Evolutionary conservation across 1,140 invertebrate genomes (phyloP).

Genomic region (Drosophila murphyi): DNA sequence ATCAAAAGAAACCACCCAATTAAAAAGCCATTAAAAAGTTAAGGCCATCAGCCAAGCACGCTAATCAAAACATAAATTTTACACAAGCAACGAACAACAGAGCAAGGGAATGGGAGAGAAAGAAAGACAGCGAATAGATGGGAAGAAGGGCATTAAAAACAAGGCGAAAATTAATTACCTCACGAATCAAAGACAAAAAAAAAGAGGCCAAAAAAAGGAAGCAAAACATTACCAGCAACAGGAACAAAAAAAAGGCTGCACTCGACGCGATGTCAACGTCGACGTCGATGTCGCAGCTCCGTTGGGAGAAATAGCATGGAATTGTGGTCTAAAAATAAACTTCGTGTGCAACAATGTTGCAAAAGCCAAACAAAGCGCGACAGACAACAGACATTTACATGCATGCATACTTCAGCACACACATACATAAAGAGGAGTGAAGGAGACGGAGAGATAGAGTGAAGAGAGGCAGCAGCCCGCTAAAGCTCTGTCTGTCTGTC

Average conservation of each 20-base stretch:
- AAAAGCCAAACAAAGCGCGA: slow-evolving; percentile 67
- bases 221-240: slow-evolving; percentile 32
- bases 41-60: slow-evolving; percentile 67
- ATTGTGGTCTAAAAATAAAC: slow-evolving; percentile 76
- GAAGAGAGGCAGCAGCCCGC: slow-evolving; percentile 18
- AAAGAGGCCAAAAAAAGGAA: slow-evolving; percentile 11
- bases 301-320: slow-evolving; percentile 67
- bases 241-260: slow-evolving; percentile 40
- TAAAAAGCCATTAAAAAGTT: slow-evolving; percentile 79
- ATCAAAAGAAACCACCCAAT: slow-evolving; percentile 72
- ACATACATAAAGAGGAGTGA: slow-evolving; percentile 1
- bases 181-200: slow-evolving; percentile 56
- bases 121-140: background rate
- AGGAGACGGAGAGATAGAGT: background rate
- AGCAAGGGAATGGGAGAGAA: background rate
- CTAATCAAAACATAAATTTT: slow-evolving; percentile 77
- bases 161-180: slow-evolving; percentile 76
- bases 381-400: slow-evolving; percentile 64
- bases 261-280: slow-evolving; percentile 56
- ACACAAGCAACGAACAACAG: slow-evolving; percentile 25
- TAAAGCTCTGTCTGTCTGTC: slow-evolving; percentile 34
- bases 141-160: slow-evolving; percentile 23
- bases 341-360: slow-evolving; percentile 74
- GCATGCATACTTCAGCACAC: slow-evolving; percentile 4
- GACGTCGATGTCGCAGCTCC: slow-evolving; percentile 15